A percentile compares a stretch with the other conserved stretches of the same genome.
Evolutionary conservation across 1,140 invertebrate genomes (phyloP).

Genomic region (Drosophila fuyamai): DNA sequence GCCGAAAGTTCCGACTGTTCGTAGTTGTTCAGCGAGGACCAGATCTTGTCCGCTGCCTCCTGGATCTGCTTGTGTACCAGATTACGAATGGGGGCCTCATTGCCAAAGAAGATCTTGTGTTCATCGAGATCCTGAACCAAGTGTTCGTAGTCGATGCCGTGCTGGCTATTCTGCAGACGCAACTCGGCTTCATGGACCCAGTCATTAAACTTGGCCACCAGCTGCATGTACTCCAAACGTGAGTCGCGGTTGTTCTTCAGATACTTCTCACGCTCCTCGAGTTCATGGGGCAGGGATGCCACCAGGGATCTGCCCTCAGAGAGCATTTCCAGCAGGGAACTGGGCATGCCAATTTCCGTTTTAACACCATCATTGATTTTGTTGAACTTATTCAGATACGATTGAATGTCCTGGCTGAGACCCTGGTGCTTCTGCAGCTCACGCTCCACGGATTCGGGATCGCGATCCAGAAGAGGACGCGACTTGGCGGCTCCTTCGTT

Average conservation of each 20-base stretch:
- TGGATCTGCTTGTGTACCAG: conserved; percentile 92
- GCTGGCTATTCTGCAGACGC: conserved; percentile 90
- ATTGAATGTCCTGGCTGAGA: conserved; percentile 89
- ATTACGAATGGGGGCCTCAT: conserved; percentile 91
- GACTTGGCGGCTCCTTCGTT: conserved; percentile 94
- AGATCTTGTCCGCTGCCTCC: conserved; percentile 93
- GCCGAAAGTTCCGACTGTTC: conserved; percentile 93
- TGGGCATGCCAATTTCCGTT: conserved; percentile 91
- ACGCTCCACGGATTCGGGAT: conserved; percentile 91
- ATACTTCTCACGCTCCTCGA: conserved; percentile 92
- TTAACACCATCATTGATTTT: conserved; percentile 88
- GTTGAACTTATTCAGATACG: conserved; percentile 89
- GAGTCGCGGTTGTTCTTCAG: conserved; percentile 92
- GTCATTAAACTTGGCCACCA: conserved; percentile 91
- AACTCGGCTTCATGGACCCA: conserved; percentile 95
- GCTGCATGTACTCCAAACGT: conserved; percentile 89
- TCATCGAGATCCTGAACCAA: conserved; percentile 93
- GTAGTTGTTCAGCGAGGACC: conserved; percentile 91
- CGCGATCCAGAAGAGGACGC: conserved; percentile 91
- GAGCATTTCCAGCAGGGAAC: conserved; percentile 91
- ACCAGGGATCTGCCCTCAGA: conserved; percentile 92
- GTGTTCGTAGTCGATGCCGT: conserved; percentile 95
- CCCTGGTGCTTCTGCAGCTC: conserved; percentile 92
- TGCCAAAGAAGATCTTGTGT: conserved; percentile 93
- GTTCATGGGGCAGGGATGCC: conserved; percentile 90